Base-by-base conservation (phyloP, 2,113 vertebrate genomes). In the Saccopteryx leptura region DNA sequence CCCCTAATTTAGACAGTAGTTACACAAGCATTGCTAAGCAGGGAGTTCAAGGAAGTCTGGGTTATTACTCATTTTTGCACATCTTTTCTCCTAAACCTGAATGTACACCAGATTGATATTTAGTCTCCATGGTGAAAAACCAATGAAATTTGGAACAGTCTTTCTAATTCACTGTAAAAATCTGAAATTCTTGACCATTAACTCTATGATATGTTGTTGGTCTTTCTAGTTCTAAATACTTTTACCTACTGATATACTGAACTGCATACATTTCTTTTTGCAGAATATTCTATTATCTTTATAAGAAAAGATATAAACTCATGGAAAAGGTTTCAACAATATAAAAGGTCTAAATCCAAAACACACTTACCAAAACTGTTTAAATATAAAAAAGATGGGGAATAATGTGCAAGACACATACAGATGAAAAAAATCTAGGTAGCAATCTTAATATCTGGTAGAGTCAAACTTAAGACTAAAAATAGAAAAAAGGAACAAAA, bases 11-110 rank as follows among this genome's bases (percentile, higher is more conserved):
- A 71, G 95, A 50, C 31, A 93, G 71, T 84, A 93, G 71, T 84
- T 90, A 76, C 46, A 95, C 21, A n/a, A 93, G 15, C 50, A 66
- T 88, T 87, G 28, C 60, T 95, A 95, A 95, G 58, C 88, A 78
- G 68, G 31, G 21, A 52, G 54, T 68, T 91, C 52, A 33, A 71
- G 46, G 19, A 97, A 54, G 68, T 87, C 63, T 28, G 60, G 23
- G 3, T 91, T 95, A 78, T 82, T 75, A 69, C 28, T 96, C n/a
- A 88, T 65, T 69, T 75, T 91, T 94, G 19, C 4, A 95, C 23
- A 93, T 54, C n/a, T 84, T 88, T 72, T 60, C 46, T 81, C 68
- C 50, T 18, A 80, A 95, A 65, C 58, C 52, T 56, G 19, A 5
- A 28, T 28, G 54, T 24, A 81, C 2, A 78, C 8, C 17, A 89